Base-by-base conservation (phyloP, 2,888 invertebrate species). In the Biston betularia region DNA sequence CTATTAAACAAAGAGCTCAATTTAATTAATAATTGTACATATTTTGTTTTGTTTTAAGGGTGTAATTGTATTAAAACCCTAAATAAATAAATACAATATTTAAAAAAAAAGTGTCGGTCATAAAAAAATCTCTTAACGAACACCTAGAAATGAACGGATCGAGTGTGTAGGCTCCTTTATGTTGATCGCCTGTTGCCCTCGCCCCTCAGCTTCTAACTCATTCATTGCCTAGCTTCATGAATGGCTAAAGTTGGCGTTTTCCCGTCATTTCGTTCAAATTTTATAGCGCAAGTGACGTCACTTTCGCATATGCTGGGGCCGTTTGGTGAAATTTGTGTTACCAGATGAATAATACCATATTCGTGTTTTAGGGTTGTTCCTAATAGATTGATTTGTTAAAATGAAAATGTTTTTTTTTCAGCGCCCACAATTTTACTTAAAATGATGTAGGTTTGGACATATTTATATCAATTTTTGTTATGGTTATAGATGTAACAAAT, bases 261-360 rank as follows among this genome's bases (percentile, higher is more conserved):
- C 70, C 71, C 77, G 76, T 72, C 76, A 76, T 81, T 82, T 71
- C 61, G 76, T 76, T 74, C 76, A 79, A 81, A 81, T 81, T 84
- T 82, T 82, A 82, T 80, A 76, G 60, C 67, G 24, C 52, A 60
- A 55, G 64, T 66, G 69, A 65, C 65, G 65, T 63, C 53, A 46
- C 45, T 15, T 46, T 35, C 12, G 5, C 56, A 56, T 45, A 60
- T 46, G 53, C 53, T 11, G 33, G 45, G 42, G n/a, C 15, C 40
- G 54, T 55, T 45, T 48, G 49, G 66, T 58, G 52, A 11, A 62
- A 57, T n/a, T 54, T 34, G 50, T 50, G 63, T 56, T 63, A 59
- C 67, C 55, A 59, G 44, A 54, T 58, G 24, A 44, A 45, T 45
- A n/a, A 34, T 52, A 40, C 5, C 6, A 49, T 6, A 40, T 44